Evolutionary conservation across 2,888 invertebrate species (phyloP).

Genomic region (Hololepta plana): DNA sequence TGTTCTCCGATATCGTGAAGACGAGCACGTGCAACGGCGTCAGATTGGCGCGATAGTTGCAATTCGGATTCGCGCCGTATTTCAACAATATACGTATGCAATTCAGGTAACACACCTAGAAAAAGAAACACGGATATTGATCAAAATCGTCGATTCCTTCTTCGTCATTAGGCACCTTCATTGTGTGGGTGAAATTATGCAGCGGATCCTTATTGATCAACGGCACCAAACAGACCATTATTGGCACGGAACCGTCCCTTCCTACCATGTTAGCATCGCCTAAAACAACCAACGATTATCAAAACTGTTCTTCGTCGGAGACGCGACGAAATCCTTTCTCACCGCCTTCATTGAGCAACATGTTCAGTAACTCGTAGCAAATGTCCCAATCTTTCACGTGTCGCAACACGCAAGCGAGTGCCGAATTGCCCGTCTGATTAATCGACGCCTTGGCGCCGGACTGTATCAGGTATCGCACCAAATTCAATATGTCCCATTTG

Average conservation of each 20-base stretch:
- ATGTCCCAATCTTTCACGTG: slow-evolving; percentile 53
- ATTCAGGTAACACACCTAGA: slow-evolving; percentile 48
- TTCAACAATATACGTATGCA: slow-evolving; percentile 50
- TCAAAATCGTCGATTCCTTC: neutral
- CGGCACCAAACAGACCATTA: slow-evolving; percentile 57
- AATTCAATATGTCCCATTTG: slow-evolving; percentile 55
- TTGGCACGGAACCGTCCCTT: slow-evolving; percentile 51
- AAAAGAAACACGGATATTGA: slow-evolving; percentile 9
- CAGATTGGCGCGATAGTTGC: slow-evolving; percentile 45
- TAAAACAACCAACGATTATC: too few relatives aligned
- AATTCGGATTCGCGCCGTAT: slow-evolving; percentile 56
- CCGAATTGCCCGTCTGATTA: slow-evolving; percentile 49
- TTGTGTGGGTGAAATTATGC: slow-evolving; percentile 52
- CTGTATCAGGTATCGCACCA: slow-evolving; percentile 40
- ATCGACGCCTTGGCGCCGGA: slow-evolving; percentile 48
- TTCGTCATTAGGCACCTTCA: slow-evolving; percentile 42
- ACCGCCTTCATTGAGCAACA: slow-evolving; percentile 41
- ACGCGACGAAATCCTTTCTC: too few relatives aligned
- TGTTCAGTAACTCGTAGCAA: slow-evolving; percentile 38
- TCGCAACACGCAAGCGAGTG: slow-evolving; percentile 48
- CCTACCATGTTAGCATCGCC: slow-evolving; percentile 51
- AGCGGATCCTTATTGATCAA: slow-evolving; percentile 56
- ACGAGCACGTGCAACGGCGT: slow-evolving; percentile 52
- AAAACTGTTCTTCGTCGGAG: neutral
- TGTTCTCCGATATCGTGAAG: slow-evolving; percentile 52